Evolutionary conservation across 2,797 vertebrate species (phyloP).

Genomic region (Typhlichthys subterraneus): DNA sequence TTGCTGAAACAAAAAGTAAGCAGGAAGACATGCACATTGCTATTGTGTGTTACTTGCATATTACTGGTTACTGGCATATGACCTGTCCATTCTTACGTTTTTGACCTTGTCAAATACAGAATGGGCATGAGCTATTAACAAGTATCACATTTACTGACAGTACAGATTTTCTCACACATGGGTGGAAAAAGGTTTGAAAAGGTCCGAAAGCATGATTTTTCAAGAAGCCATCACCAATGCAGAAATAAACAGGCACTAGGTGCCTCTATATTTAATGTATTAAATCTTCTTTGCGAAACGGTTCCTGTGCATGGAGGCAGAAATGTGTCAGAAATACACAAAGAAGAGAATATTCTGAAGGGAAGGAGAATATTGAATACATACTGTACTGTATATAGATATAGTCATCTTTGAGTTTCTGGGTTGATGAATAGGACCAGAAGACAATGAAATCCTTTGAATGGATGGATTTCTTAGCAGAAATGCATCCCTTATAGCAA

Average conservation of each 20-base stretch:
- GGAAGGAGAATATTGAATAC: not conserved
- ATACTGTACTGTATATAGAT: not conserved
- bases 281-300: not conserved
- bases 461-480: no score
- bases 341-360: not conserved
- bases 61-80: no score
- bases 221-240: not conserved
- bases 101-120: no score
- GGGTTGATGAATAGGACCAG: not conserved
- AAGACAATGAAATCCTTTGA: not conserved
- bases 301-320: not conserved
- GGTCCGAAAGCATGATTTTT: not conserved
- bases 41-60: no score
- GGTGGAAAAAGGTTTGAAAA: not conserved
- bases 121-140: no score
- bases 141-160: no score
- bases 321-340: not conserved
- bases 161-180: not conserved
- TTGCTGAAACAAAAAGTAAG: not conserved
- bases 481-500: not conserved
- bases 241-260: not conserved
- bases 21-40: not conserved
- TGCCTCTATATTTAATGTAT: not conserved
- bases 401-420: not conserved
- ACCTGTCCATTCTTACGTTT: no score